These are phyloP conservation scores for Scaptomyza cyrtandrae DNA, from an alignment of 2,888 invertebrate species.

Conservation along the genomic window DNA sequence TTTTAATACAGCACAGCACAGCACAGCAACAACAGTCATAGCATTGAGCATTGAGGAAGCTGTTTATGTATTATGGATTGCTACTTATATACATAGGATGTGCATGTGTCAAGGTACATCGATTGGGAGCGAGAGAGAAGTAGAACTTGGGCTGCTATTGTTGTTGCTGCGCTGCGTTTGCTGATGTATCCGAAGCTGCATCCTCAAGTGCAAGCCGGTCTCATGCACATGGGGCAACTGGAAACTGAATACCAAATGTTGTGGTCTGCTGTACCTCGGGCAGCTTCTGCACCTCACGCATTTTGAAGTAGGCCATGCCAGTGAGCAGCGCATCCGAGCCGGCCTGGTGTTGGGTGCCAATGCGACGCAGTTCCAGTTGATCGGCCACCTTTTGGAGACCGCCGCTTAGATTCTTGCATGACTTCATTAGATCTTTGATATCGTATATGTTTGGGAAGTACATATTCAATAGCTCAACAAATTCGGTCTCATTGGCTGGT, in stretches of 20 bases:
- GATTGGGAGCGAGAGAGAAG: not conserved
- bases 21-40: constrained; percentile 6
- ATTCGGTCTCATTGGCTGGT: constrained; percentile 98
- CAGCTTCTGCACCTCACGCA: constrained; percentile 91
- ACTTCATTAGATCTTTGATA: constrained; percentile 99
- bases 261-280: constrained; percentile 58
- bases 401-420: constrained; percentile 98
- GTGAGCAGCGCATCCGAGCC: constrained; percentile 99
- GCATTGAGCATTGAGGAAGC: not conserved
- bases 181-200: constrained; percentile 21
- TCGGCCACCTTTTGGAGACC: constrained; percentile 99
- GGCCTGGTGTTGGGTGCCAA: constrained; percentile 99
- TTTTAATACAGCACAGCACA: constrained; percentile 16
- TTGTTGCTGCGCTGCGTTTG: constrained; percentile 1
- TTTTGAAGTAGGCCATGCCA: constrained; percentile 99
- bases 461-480: constrained; percentile 96
- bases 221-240: constrained; percentile 67
- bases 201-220: constrained; percentile 55
- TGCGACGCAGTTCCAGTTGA: constrained; percentile 94
- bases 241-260: constrained; percentile 80
- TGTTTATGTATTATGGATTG: not conserved
- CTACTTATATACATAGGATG: not conserved
- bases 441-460: constrained; percentile 99
- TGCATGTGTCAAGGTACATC: constrained; percentile 1
- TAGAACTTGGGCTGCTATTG: not conserved